phyloP scores from a whole-genome alignment of 1,140 invertebrate genomes.

The Eupristina koningsbergeri region DNA sequence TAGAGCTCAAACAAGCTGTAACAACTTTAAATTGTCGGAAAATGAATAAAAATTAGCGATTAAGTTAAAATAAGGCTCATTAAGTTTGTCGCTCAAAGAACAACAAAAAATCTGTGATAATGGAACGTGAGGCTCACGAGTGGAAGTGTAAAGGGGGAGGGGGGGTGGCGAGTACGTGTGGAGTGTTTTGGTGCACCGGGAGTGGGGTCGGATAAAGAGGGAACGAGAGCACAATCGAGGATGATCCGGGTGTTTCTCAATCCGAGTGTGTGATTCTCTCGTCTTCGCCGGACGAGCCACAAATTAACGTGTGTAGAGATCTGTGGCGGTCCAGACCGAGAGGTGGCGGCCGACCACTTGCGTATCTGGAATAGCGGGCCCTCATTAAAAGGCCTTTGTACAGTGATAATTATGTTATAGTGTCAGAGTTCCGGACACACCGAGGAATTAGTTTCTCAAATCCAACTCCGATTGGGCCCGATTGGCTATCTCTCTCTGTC shows the following conservation, averaged over 20 bases:
- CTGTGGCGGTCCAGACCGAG: background rate
- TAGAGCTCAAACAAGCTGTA: too few relatives aligned
- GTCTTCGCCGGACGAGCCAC: background rate
- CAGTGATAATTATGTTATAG: background rate
- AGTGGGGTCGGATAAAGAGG: background rate
- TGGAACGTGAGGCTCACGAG: background rate
- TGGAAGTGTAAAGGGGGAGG: background rate
- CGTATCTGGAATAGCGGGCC: background rate
- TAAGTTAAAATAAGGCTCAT: background rate
- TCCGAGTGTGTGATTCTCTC: background rate
- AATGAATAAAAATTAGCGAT: background rate
- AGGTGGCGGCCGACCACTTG: background rate
- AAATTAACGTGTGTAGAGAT: background rate
- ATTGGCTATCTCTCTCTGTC: too few relatives aligned
- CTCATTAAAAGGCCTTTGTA: constrained; percentile 40
- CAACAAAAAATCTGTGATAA: constrained; percentile 22
- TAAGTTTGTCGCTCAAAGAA: background rate
- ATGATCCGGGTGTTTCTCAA: constrained; percentile 22
- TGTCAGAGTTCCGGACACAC: too few relatives aligned
- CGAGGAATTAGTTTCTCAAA: constrained; percentile 14
- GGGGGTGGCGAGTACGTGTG: background rate
- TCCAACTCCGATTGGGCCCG: background rate
- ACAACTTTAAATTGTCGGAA: background rate
- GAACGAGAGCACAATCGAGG: constrained; percentile 3
- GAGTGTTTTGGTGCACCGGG: background rate